Base-by-base conservation (phyloP, 2,113 vertebrate genomes). In the Ibidorhyncha struthersii region DNA sequence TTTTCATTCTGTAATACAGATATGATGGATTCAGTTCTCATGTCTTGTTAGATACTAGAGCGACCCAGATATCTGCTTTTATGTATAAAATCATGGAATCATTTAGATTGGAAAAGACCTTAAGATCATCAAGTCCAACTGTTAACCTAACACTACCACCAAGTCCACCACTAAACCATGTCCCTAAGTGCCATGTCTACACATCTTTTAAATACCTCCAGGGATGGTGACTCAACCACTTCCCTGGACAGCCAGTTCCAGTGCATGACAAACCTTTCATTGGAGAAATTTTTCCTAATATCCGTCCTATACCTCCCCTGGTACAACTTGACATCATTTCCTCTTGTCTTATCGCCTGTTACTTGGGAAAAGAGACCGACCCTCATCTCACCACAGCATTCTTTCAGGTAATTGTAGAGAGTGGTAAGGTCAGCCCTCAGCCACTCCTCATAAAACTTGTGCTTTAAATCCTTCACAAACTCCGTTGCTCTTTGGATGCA, bases 311-410 rank as follows among this genome's bases (percentile, higher is more conserved):
- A 71, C 11, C 20, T 82, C 18, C 12, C 6, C 13, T 77, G 43
- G 5, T 5, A 6, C 14, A 62, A n/a, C 34, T 2, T 55, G 30
- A 56, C 47, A 16, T 11, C 5, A 3, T 22, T 43, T 80, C 16
- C 11, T 43, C 14, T 62, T 8, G 5, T 23, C 19, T 27, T 77
- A 5, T 17, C 14, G 6, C 16, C 56, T 63, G 5, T 22, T 40
- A 40, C 30, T 23, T 47, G 25, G 8, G 12, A 30, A 10, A 79
- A 83, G 40, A 89, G 70, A 72, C 36, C 1, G 1, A 21, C 40
- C 12, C 15, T 26, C 23, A 26, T 27, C 15, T 11, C 2, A 2
- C 11, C 38, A 4, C 47, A 38, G 0, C 27, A 3, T n/a, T 7
- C 11, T 47, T n/a, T 81, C 20, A 36, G 21, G 29, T 9, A 41